Base-by-base conservation (phyloP, 2,797 vertebrate genomes). In the Antrozous pallidus region DNA sequence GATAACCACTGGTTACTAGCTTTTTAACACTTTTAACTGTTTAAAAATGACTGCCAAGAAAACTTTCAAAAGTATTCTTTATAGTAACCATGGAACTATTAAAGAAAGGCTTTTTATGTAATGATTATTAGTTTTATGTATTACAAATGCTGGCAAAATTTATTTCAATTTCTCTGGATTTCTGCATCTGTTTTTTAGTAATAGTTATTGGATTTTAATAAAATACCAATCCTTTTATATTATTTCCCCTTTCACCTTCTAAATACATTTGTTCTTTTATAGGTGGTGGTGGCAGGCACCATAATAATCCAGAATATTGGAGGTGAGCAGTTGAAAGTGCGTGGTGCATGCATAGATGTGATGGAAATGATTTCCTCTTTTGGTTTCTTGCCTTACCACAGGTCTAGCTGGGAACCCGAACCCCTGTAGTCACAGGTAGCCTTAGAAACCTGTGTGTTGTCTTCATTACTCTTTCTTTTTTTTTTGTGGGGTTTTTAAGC, bases 241-340 rank as follows among this genome's bases (percentile, higher is more conserved):
- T 97, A 71, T 87, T 79, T 95, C 51, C 9, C 40, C 28, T 95
- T 95, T 82, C 67, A 71, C 92, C 47, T 97, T 97, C 97, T 96
- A 97, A 96, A 97, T 97, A 69, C 74, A 96, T 91, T 95, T 85
- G 74, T 97, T 96, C 85, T 96, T 98, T 97, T 97, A 82, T 96
- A 99, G 99, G 97, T 99, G 93, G 67, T 99, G 92, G 99, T 99
- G 96, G 99, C 98, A 95, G 96, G 98, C 92, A 98, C 98, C 65
- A 99, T 99, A 98, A 96, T 99, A 83, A 98, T 99, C 97, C 99
- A 99, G 98, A 99, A 99, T 96, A 98, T 99, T 81, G 99, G 99
- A 95, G 99, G 99, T 99, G 98, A 99, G 99, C 95, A 90, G 77
- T 80, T 94, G 93, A 87, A 95, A 88, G 26, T 58, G 8, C 13